Base-by-base conservation (phyloP, 1,140 invertebrate species). In the Hycleus cichorii region DNA sequence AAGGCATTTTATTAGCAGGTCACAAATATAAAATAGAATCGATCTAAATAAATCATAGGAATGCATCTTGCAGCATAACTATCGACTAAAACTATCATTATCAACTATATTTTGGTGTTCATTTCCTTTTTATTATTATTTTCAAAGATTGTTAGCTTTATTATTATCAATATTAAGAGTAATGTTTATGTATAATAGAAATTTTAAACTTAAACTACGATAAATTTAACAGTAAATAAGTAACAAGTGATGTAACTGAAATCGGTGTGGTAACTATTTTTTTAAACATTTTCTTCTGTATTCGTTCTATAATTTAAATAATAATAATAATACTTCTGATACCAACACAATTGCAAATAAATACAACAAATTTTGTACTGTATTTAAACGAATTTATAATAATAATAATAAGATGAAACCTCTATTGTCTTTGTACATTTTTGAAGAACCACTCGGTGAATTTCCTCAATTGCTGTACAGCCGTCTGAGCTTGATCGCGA, bases 371-470 rank as follows among this genome's bases (percentile, higher is more conserved):
- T 62, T 62, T 62, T 62, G 60, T 62, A 62, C 60, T 62, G 58
- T 62, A 54, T 43, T 47, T 44, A 53, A 57, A 18, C 18, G 18
- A 49, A 57, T 57, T 45, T 49, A 57, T 44, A 50, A 49, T 40
- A 40, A 50, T 32, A 32, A 32, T 32, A 32, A 7, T 5, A 32
- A 42, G 24, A 39, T 38, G 39, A 48, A 10, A 38, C 12, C 5
- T 64, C 72, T 71, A 79, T 67, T 85, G 88, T 64, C 85, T 80
- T 71, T 93, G 89, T 62, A 93, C 90, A 27, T 89, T 93, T 67
- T 89, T 83, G 68, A 93, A 92, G 66, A 95, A 93, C 92, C 93
- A 96, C 72, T 95, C 91, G 6, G 91, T 94, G 73, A 95, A 94
- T 64, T 88, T 86, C 18, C 90, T 81, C 7, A 96, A 80, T 69